Percentiles rank a stretch among this genome's conserved stretches.
These are phyloP conservation scores for Leuciscus idus DNA, from an alignment of 2,113 vertebrate genomes.

Conservation along the genomic window DNA sequence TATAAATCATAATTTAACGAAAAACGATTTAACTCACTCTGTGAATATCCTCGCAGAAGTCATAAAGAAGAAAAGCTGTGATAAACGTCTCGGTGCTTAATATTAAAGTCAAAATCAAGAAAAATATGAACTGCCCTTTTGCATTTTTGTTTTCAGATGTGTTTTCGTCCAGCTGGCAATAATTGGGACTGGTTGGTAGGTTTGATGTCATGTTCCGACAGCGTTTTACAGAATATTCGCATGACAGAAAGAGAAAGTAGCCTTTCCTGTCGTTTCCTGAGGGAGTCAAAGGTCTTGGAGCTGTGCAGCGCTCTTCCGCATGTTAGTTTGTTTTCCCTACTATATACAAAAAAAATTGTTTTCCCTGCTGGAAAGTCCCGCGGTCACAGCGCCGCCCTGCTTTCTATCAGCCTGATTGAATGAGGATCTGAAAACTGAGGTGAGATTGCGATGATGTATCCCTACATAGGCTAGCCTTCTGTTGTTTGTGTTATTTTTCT, in stretches of 20 bases:
- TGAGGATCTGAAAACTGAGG: background rate
- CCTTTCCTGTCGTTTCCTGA: background rate
- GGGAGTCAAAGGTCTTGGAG: slow-evolving; percentile 19
- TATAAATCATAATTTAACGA: background rate
- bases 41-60: slow-evolving; percentile 47
- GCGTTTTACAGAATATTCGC: background rate
- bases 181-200: slow-evolving; percentile 20
- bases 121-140: slow-evolving; percentile 10
- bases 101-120: slow-evolving; percentile 53
- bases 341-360: background rate
- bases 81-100: slow-evolving; percentile 55
- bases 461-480: too few species aligned
- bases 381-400: slow-evolving; percentile 25
- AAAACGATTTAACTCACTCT: slow-evolving; percentile 38
- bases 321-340: background rate
- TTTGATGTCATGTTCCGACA: slow-evolving; percentile 49
- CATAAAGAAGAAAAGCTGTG: slow-evolving; percentile 49
- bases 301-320: slow-evolving; percentile 33
- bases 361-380: slow-evolving; percentile 25
- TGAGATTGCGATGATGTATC: too few species aligned
- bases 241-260: slow-evolving; percentile 49
- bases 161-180: slow-evolving; percentile 45
- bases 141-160: background rate
- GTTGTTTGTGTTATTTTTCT: too few species aligned
- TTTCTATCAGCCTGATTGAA: background rate